Base-by-base conservation (phyloP, 2,888 invertebrate species). In the Metacarcinus magister region DNA sequence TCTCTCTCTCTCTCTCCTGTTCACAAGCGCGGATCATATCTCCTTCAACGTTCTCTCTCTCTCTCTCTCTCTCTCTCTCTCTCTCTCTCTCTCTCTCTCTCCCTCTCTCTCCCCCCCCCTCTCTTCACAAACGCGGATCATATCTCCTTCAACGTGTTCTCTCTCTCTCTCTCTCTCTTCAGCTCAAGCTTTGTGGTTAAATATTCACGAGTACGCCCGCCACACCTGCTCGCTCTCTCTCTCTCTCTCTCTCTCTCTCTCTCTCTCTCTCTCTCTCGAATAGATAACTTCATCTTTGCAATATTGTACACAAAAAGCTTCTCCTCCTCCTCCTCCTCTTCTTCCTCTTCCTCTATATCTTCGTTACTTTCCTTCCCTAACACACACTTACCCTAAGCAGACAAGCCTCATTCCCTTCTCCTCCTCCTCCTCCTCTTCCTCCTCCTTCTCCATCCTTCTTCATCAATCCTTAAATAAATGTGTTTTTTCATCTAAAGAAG, bases 61-160 rank as follows among this genome's bases (percentile, higher is more conserved):
- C 54, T 54, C 54, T 54, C 54, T 54, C 54, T 54, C 54, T 87
- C 87, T 87, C 87, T 87, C 87, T 87, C 28, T 39, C 39, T 39
- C 39, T 39, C 39, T 39, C 87, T 87, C 87, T 87, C 87, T 82
- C 82, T 82, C 82, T 82, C 82, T 82, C 82, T 32, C 32, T 82
- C 32, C 16, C 82, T 82, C 82, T 82, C 82, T 82, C 82, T 82
- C 82, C 13, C 82, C 13, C 82, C n/a, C 87, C n/a, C 87, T 54
- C 54, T 93, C 60, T 5, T 60, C 23, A 8, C 48, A 28, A 13
- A n/a, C 54, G 54, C 32, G n/a, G 0, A 28, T 60, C n/a, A 39
- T 32, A 10, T 60, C 28, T 60, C n/a, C 39, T 39, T 7, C 8
- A 32, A 10, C 8, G 10, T 87, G 8, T 87, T 39, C 67, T 67